A percentile compares a stretch with the other conserved stretches of the same genome.
These are phyloP conservation scores for Oscheius myriophilus DNA, from an alignment of 2,888 invertebrate genomes.

Conservation along the genomic window DNA sequence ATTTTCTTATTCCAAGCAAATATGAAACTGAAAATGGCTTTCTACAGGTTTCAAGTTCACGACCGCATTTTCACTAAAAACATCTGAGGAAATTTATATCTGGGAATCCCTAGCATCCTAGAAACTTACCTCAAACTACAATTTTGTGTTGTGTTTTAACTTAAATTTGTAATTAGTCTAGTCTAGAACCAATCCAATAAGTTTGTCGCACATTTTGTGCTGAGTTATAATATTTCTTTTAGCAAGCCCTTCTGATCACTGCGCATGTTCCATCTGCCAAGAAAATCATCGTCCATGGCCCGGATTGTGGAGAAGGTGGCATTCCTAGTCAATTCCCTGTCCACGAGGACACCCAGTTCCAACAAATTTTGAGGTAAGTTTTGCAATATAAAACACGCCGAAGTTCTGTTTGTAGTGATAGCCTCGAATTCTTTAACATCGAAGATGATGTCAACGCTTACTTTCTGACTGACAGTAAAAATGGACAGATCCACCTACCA, in stretches of 20 bases:
- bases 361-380: constrained; percentile 58
- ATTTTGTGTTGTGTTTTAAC: no score
- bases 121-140: no score
- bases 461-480: constrained; percentile 96
- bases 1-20: no score
- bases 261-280: constrained; percentile 99
- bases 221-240: no score
- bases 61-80: no score
- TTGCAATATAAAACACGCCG: constrained; percentile 84
- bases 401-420: constrained; percentile 77
- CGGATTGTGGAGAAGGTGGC: constrained; percentile 84
- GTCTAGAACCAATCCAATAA: no score
- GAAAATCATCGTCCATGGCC: constrained; percentile 77
- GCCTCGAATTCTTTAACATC: constrained; percentile 85
- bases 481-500: constrained; percentile 95
- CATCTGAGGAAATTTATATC: no score
- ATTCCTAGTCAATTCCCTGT: constrained; percentile 98
- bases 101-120: no score
- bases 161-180: no score
- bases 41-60: no score
- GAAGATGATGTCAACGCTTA: constrained; percentile 87
- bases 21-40: no score
- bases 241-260: constrained; percentile 89
- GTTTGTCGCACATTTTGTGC: no score
- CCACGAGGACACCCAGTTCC: constrained; percentile 76